These are phyloP conservation scores for Melieria crassipennis DNA, from an alignment of 2,888 invertebrate species.

Conservation along the genomic window DNA sequence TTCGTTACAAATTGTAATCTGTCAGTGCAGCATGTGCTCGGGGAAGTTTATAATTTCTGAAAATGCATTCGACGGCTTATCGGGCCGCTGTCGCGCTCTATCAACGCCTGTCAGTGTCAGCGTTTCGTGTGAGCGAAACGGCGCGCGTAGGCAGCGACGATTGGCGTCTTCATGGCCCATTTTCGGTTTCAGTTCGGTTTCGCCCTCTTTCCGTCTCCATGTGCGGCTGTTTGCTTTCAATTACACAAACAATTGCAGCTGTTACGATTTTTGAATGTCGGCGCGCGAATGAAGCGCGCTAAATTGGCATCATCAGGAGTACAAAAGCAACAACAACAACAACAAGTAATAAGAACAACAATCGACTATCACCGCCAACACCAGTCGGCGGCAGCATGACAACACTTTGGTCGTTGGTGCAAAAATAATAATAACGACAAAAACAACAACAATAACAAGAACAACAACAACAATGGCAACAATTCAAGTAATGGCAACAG, in stretches of 20 bases:
- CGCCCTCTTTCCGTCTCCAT: too few species aligned
- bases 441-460: conserved; percentile 5
- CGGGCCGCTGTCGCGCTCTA: too few species aligned
- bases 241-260: conserved; percentile 28
- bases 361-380: neutral
- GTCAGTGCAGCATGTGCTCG: too few species aligned
- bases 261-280: conserved; percentile 22
- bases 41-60: too few species aligned
- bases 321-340: conserved; percentile 14
- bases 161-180: too few species aligned
- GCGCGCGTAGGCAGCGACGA: too few species aligned
- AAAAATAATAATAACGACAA: neutral
- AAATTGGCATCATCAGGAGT: conserved; percentile 30
- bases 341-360: neutral
- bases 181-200: too few species aligned
- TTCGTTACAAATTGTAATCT: too few species aligned
- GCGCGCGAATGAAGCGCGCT: conserved; percentile 14
- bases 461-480: conserved; percentile 13
- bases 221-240: neutral
- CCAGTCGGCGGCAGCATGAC: neutral
- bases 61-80: too few species aligned
- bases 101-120: too few species aligned
- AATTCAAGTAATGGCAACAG: neutral
- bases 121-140: too few species aligned
- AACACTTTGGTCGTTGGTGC: neutral